phyloP scores from a whole-genome alignment of 2,797 vertebrate species.

The Sphaeramia orbicularis region DNA sequence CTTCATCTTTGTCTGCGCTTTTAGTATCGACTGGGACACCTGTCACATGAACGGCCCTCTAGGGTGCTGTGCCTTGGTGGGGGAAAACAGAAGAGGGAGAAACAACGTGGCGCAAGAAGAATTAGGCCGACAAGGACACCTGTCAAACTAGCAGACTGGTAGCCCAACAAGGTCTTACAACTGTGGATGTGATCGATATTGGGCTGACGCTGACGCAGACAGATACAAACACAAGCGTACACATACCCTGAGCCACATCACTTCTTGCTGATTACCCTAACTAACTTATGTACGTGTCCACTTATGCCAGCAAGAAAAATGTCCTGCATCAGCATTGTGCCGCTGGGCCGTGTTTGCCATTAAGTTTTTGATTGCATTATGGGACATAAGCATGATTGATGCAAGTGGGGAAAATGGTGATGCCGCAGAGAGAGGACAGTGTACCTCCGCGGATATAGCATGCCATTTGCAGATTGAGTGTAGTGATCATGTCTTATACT shows the following conservation, averaged over 20 bases:
- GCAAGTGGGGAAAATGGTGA: slow-evolving; percentile 62
- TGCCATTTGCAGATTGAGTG: slow-evolving; percentile 55
- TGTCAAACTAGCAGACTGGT: slow-evolving; percentile 75
- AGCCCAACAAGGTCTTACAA: slow-evolving; percentile 47
- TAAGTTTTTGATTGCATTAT: slow-evolving; percentile 84
- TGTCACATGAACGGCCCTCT: slow-evolving; percentile 64
- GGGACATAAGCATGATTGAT: slow-evolving; percentile 85
- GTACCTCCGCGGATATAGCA: slow-evolving; percentile 51
- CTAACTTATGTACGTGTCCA: slow-evolving; percentile 78
- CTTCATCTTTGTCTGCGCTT: slow-evolving; percentile 47
- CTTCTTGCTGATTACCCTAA: slow-evolving; percentile 74
- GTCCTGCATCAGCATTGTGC: slow-evolving; percentile 78
- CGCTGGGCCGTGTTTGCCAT: slow-evolving; percentile 75
- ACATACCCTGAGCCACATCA: slow-evolving; percentile 29
- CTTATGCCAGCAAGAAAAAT: slow-evolving; percentile 81
- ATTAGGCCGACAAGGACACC: slow-evolving; percentile 77
- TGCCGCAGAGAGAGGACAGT: slow-evolving; percentile 61
- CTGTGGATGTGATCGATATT: slow-evolving; percentile 76
- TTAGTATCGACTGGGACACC: slow-evolving; percentile 52
- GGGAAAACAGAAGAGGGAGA: slow-evolving; percentile 52
- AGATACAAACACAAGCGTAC: slow-evolving; percentile 12
- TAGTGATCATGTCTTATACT: slow-evolving; percentile 52
- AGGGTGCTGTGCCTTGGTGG: slow-evolving; percentile 37
- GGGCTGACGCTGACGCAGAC: slow-evolving; percentile 40
- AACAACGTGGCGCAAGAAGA: slow-evolving; percentile 47